Base-by-base conservation (phyloP, 2,113 vertebrate genomes). In the Balaeniceps rex region DNA sequence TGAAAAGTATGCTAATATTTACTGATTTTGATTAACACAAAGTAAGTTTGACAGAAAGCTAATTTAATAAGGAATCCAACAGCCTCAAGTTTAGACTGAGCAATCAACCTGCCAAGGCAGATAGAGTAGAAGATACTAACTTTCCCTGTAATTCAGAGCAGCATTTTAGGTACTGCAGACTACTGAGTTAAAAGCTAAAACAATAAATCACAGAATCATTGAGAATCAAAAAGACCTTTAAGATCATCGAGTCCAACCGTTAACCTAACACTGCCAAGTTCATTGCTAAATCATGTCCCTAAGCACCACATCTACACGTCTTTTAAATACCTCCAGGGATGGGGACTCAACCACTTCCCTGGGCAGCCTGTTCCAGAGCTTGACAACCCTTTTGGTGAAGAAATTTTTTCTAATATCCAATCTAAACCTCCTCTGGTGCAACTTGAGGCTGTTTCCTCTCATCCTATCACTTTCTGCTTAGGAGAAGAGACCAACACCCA, bases 171-270 rank as follows among this genome's bases (percentile, higher is more conserved):
- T 61, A 85, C 40, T 46, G 38, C 70, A 87, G 74, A 76, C 33
- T 83, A 47, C 19, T 60, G 61, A 74, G 88, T 79, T 92, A 91
- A 95, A 83, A 95, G 92, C 80, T 84, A 71, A 90, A 96, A 88
- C 92, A 95, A 49, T 68, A 46, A 34, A 65, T 44, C 28, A 42
- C 5, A 44, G 40, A 31, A 61, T 36, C n/a, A 25, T 34, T 46
- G 46, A 18, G 42, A 29, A 9, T 34, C 22, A 42, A 34, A 46
- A 66, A 29, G n/a, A 38, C n/a, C 47, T 16, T 52, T 51, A 71
- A 70, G 47, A 47, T 68, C n/a, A 61, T 18, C 24, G 17, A 61
- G n/a, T 26, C 60, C n/a, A 61, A 38, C 24, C 4, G 3, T 38
- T 12, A 61, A 61, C n/a, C 24, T 61, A 26, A 16, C 60, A 61